Conservation (phyloP, 2,797 vertebrate genomes). For the Lagorchestes hirsutus region DNA sequence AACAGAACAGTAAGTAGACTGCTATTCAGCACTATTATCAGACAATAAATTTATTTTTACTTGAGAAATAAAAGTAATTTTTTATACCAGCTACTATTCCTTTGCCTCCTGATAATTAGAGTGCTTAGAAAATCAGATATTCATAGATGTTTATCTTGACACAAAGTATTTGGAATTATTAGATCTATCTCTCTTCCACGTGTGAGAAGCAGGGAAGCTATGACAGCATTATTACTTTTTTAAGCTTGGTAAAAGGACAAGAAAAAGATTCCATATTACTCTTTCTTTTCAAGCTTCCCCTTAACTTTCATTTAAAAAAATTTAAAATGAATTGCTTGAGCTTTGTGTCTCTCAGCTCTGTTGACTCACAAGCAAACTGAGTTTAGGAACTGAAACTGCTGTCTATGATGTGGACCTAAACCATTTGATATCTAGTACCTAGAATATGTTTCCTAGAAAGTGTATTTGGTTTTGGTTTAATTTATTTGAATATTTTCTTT, state of each 20-base stretch:
- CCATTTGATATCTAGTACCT: neutral
- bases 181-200: constrained; percentile 43
- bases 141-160: constrained; percentile 53
- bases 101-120: constrained; percentile 52
- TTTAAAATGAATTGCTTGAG: neutral
- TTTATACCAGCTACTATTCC: constrained; percentile 29
- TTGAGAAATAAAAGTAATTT: constrained; percentile 6
- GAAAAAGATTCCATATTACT: neutral
- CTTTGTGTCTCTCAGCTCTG: neutral
- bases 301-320: constrained; percentile 29
- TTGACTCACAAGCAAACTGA: constrained; percentile 3
- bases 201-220: constrained; percentile 37
- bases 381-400: neutral
- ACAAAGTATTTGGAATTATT: constrained; percentile 60
- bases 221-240: constrained; percentile 51
- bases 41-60: constrained; percentile 54
- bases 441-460: neutral
- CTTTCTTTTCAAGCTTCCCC: constrained; percentile 45
- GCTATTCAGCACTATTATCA: constrained; percentile 37
- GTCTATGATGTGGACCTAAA: neutral
- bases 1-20: constrained; percentile 46
- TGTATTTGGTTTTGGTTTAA: neutral
- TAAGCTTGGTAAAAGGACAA: neutral
- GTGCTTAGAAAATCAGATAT: constrained; percentile 63
- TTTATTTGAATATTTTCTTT: neutral